These are phyloP conservation scores for Melitaea cinxia DNA, from an alignment of 1,140 invertebrate species.

Conservation along the genomic window DNA sequence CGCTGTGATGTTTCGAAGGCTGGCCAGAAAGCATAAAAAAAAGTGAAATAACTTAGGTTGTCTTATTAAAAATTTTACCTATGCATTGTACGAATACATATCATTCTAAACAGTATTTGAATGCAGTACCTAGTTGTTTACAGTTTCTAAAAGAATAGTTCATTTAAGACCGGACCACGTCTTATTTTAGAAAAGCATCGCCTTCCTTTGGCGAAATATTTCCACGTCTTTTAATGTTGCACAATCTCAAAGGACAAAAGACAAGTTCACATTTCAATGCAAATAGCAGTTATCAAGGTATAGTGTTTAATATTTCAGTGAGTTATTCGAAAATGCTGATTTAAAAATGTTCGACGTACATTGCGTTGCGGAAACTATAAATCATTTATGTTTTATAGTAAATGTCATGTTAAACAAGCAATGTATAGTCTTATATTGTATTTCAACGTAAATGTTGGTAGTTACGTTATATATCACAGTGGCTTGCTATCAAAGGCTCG, in stretches of 20 bases:
- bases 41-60: too few species aligned
- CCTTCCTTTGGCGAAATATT: constrained; percentile 7
- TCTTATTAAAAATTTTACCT: too few species aligned
- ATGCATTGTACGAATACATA: too few species aligned
- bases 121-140: background rate
- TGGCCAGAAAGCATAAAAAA: too few species aligned
- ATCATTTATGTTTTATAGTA: background rate
- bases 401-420: background rate
- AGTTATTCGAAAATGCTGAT: background rate
- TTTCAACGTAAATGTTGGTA: background rate
- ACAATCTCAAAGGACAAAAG: constrained; percentile 13
- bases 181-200: constrained; percentile 1
- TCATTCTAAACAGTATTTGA: too few species aligned
- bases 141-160: background rate
- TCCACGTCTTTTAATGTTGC: constrained; percentile 7
- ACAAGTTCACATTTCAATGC: constrained; percentile 14
- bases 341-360: background rate
- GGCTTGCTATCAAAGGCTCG: constrained; percentile 48
- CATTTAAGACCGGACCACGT: background rate
- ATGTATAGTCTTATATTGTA: background rate
- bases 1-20: too few species aligned
- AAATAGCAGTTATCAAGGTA: constrained; percentile 14
- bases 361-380: background rate
- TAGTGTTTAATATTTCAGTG: constrained; percentile 13
- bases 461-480: constrained; percentile 19